phyloP scores from a whole-genome alignment of 2,797 vertebrate genomes.

The Gastrophryne carolinensis region DNA sequence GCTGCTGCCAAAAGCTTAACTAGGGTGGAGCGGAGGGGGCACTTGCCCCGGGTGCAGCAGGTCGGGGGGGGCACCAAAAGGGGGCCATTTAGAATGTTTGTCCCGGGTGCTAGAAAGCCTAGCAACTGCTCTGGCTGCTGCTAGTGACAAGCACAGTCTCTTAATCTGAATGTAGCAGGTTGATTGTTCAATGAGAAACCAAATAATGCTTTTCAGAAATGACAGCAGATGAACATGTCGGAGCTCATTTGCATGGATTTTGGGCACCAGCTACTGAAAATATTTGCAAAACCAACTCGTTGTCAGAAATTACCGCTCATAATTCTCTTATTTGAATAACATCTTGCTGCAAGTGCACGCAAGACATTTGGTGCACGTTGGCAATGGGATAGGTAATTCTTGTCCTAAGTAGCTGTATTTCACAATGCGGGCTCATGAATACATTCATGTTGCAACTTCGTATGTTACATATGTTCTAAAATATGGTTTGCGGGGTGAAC shows the following conservation, averaged over 20 bases:
- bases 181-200: too few relatives aligned
- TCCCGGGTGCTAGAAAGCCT: too few relatives aligned
- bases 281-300: conserved; percentile 6
- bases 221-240: background rate
- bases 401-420: background rate
- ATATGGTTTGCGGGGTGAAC: background rate
- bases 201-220: too few relatives aligned
- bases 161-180: too few relatives aligned
- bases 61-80: too few relatives aligned
- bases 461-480: background rate
- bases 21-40: too few relatives aligned
- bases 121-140: too few relatives aligned
- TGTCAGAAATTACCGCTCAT: background rate
- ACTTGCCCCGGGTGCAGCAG: too few relatives aligned
- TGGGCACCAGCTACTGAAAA: background rate
- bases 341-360: background rate
- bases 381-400: background rate
- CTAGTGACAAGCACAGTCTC: too few relatives aligned
- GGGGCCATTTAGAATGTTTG: too few relatives aligned
- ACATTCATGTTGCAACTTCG: background rate
- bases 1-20: too few relatives aligned
- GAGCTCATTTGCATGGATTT: background rate
- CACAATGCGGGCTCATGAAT: background rate
- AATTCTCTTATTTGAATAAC: background rate
- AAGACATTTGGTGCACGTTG: conserved; percentile 8